Evolutionary conservation across 2,888 invertebrate genomes (phyloP), one percentile per base, ranked within the genome.

Genomic region (Myopa testacea): DNA sequence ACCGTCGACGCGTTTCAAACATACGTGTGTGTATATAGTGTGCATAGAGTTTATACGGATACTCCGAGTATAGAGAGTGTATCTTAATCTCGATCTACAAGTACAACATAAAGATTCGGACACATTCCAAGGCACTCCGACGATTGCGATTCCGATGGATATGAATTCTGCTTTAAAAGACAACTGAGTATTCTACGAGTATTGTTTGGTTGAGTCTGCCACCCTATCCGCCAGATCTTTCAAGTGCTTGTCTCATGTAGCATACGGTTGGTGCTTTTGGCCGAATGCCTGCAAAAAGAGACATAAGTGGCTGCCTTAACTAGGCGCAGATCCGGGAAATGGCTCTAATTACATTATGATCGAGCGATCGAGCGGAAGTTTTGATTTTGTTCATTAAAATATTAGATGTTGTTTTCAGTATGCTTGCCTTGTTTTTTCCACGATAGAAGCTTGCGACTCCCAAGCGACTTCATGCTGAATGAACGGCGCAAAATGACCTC

Each of bases 301-400:
- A 2, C 26, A 72, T 72, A 40, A 60, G 40, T 40, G 5, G 37
- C 40, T 38, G 26, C 16, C 16, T 38, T 72, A 58, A 72, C 12
- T 60, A 38, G 8, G 38, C 40, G 26, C 60, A 72, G 38, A 72
- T 72, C 60, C 72, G 72, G 72, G 72, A 72, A 72, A 19, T 50
- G 69, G 37, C 26, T 34, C 55, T 75, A 67, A 68, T 52, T 75
- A 67, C 65, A 58, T 55, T 70, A 70, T 67, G 40, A 67, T 45
- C 70, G 70, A 38, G 40, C 67, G 16, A 8, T 37, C 6, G n/a
- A 67, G 19, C 67, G 67, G 67, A 67, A 67, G 37, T 40, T n/a
- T 40, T 8, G 37, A n/a, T 67, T n/a, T 67, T 67, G 6, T n/a
- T 40, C 38, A n/a, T 6, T 37, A 0, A 67, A 40, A 40, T 67